Base-by-base conservation (phyloP, 1,140 invertebrate species). In the Meloidogyne hapla region DNA sequence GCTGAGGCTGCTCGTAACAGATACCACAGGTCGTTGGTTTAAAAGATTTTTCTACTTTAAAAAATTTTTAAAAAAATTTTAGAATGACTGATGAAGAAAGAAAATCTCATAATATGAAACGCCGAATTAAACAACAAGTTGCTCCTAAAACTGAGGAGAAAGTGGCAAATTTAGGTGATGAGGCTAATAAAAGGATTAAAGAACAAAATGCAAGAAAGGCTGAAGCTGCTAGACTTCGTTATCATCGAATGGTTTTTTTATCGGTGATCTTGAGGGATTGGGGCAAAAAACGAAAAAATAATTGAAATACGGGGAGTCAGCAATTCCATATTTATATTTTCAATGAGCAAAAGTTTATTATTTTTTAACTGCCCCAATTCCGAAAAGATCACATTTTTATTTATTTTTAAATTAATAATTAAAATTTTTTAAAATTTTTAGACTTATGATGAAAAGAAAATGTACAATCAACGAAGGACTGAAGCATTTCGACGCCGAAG, bases 161-260 rank as follows among this genome's bases (percentile, higher is more conserved):
- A 13, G n/a, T 82, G 25, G 18, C 62, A 1, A 25, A 40, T n/a
- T 56, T 73, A 40, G 72, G 80, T 28, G 81, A 71, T 48, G 77
- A 74, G 8, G 64, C 65, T 38, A 63, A 62, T 28, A 45, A 73
- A 21, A 74, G 76, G 48, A 56, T 81, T 42, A 83, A 83, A 66
- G 80, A 81, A 40, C 76, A 78, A 56, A 81, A 81, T 69, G 82
- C 77, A 21, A 79, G 77, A 42, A 81, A 81, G 74, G 80, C 80
- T 21, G 77, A 83, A 48, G 75, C 77, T 69, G 81, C 81, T 42
- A 25, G 81, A 13, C 70, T 71, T n/a, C 68, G 80, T 15, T 81
- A 81, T 71, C 80, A 81, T 56, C 62, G 77, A 65, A 79, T 79
- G 78, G 71, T 68, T 48, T 74, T 42, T 21, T 28, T 74, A 68